Evolutionary conservation across 1,140 invertebrate genomes (phyloP).

Genomic region (Cheumatopsyche charites): DNA sequence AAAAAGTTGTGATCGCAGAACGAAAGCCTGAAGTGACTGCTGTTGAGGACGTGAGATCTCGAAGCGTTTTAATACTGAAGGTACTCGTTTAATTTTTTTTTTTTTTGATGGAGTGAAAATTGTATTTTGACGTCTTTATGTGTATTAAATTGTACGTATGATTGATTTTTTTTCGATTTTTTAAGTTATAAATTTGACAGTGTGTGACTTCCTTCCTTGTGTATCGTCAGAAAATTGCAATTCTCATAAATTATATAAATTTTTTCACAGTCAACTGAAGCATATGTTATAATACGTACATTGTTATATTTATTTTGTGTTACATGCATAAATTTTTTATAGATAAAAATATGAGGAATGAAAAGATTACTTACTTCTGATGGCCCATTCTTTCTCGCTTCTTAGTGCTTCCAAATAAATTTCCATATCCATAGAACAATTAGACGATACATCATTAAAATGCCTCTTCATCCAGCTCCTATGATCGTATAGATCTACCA

Average conservation of each 20-base stretch:
- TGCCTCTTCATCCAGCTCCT: conserved; percentile 64
- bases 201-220: no score
- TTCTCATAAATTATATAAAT: no score
- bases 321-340: no score
- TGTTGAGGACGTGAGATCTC: not conserved
- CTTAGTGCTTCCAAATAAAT: conserved; percentile 64
- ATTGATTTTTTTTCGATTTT: no score
- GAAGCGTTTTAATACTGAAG: not conserved
- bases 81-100: not conserved
- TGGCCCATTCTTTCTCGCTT: conserved; percentile 69
- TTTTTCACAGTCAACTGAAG: no score
- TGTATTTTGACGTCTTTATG: not conserved
- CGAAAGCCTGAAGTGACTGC: conserved; percentile 3
- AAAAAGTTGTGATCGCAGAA: not conserved
- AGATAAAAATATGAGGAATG: not conserved
- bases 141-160: not conserved
- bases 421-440: conserved; percentile 64
- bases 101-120: not conserved
- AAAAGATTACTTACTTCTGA: conserved; percentile 67
- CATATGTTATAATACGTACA: no score
- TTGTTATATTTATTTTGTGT: no score
- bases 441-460: conserved; percentile 54
- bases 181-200: no score
- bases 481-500: conserved; percentile 69
- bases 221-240: no score